Conservation (phyloP, 2,113 vertebrate species). For the Plecturocebus donacophilus region DNA sequence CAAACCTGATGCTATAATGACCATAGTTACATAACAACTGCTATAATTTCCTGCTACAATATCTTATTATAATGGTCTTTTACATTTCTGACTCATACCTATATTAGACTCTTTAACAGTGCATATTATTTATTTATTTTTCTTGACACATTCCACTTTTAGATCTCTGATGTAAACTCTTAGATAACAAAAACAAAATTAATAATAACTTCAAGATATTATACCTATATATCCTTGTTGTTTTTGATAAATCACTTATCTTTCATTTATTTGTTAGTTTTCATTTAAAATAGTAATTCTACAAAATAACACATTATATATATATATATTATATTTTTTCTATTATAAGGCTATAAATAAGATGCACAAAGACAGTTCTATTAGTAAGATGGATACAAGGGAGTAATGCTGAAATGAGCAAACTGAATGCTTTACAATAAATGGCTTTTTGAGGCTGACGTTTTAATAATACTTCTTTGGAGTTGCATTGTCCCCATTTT, state of each 20-base stretch:
- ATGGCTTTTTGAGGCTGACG: conserved; percentile 59
- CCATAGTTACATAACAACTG: neutral
- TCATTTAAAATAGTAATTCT: neutral
- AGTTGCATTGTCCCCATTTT: conserved; percentile 65
- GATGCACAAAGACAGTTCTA: neutral
- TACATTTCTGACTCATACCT: neutral
- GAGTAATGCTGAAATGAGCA: conserved; percentile 50
- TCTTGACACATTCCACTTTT: neutral
- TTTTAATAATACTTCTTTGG: conserved; percentile 72
- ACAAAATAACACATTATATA: neutral
- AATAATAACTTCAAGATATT: conserved; percentile 12
- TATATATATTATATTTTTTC: neutral
- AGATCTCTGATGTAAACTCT: neutral
- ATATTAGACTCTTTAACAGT: neutral
- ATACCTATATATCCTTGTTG: neutral
- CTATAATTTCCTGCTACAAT: neutral
- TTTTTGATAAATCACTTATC: neutral
- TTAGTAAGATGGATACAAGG: conserved; percentile 41
- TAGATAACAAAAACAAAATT: neutral
- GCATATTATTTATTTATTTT: neutral
- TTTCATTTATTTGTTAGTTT: neutral
- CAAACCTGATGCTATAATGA: neutral
- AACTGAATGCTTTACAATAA: conserved; percentile 47
- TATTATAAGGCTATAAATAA: conserved; percentile 40
- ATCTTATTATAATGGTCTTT: conserved; percentile 24